phyloP scores from a whole-genome alignment of 2,113 vertebrate genomes.

The Eulemur rufifrons region DNA sequence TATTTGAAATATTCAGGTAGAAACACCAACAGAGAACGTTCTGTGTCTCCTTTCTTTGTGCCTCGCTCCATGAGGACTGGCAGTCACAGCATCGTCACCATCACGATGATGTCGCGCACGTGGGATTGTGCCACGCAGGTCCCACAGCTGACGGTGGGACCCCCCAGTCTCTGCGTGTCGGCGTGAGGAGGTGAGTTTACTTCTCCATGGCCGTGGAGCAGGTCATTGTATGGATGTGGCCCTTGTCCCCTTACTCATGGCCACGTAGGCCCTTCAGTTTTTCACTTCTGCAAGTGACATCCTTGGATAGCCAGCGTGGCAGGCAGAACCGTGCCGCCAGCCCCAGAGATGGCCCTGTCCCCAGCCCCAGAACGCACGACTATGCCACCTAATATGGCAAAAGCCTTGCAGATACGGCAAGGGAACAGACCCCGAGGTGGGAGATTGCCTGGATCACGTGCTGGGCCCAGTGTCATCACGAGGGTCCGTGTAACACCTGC shows the following conservation, averaged over 20 bases:
- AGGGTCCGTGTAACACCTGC: not conserved
- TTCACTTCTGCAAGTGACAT: not conserved
- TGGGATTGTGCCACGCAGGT: fast-evolving
- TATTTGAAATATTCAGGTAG: too few relatives aligned
- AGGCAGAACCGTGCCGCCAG: not conserved
- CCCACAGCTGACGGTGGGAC: fast-evolving
- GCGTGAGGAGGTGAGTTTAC: fast-evolving
- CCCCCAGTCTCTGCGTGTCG: not conserved
- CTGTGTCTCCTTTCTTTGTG: not conserved
- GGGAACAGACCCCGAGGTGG: not conserved
- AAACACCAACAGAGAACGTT: not conserved
- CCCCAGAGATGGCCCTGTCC: not conserved
- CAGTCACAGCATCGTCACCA: fast-evolving
- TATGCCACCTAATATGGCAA: fast-evolving
- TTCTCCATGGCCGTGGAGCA: fast-evolving
- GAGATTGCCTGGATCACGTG: not conserved
- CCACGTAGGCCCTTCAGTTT: not conserved
- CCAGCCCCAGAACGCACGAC: not conserved
- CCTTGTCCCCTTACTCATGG: fast-evolving
- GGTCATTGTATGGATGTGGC: fast-evolving
- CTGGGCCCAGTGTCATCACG: fast-evolving
- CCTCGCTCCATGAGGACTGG: fast-evolving
- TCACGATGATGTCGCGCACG: too few relatives aligned
- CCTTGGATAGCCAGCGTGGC: too few relatives aligned
- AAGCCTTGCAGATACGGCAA: not conserved